Base-by-base conservation (phyloP, 2,797 vertebrate species). In the Merluccius polli region DNA sequence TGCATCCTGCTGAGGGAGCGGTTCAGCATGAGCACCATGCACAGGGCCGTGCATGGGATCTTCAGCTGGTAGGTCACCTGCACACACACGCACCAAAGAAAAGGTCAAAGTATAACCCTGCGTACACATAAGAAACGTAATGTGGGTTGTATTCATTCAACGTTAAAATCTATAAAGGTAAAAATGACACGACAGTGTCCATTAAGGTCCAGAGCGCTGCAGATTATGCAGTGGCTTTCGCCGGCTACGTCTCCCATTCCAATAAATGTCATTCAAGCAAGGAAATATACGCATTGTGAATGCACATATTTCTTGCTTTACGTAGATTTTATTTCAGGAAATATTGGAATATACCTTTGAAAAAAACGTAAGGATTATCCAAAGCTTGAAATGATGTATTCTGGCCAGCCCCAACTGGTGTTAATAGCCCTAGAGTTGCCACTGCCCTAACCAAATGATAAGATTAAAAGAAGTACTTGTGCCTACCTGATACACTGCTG, bases 51-150 rank as follows among this genome's bases (percentile, higher is more conserved):
- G 84, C 97, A 99, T 0, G 96, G 98, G 87, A 99, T 99, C 93
- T 99, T 99, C 87, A 99, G 81, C 86, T 99, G 98, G 82, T 99
- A 99, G 0, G 97, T 99, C 85, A 99, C 97, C 98, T 99, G 44
- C 72, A n/a, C 18, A 78, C 73, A 65, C 21, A 59, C 27, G 24
- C 31, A 59, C 30, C n/a, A 32, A 36, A 68, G 71, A 4, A 31
- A 1, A 78, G 11, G 11, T 73, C 16, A 15, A 48, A 48, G 44
- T 48, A 21, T 15, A 41, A 11, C 38, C 33, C 38, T 13, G 38
- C 38, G 2, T 48, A 16, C 44, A 48, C 16, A 4, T 59, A 59
- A 24, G 21, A 59, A 24, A 24, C 9, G 21, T 24, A n/a, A 35
- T 35, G 33, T 35, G 33, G 33, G 33, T 35, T 35, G 33, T 35